These are phyloP conservation scores for Petrolisthes manimaculis DNA, from an alignment of 2,888 invertebrate species.

Conservation along the genomic window DNA sequence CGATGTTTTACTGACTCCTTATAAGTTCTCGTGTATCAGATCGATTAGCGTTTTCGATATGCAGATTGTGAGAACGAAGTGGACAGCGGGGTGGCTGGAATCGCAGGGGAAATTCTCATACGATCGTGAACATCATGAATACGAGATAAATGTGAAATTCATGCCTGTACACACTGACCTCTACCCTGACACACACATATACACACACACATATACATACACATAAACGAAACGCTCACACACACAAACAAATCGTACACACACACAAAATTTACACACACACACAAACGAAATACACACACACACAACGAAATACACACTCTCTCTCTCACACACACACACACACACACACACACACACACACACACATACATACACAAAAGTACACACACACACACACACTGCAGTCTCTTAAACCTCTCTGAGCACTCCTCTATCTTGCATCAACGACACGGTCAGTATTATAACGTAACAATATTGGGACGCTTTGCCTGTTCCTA, in stretches of 20 bases:
- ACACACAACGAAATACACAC: background rate
- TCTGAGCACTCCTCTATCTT: background rate
- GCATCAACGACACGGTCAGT: background rate
- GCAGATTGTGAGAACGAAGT: slow-evolving; percentile 6
- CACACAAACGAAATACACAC: background rate
- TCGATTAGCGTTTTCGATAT: slow-evolving; percentile 14
- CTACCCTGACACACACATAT: background rate
- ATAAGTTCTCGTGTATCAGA: slow-evolving; percentile 6
- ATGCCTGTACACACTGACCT: slow-evolving; percentile 6
- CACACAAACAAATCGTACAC: background rate
- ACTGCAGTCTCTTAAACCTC: background rate
- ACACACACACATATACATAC: background rate
- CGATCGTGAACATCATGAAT: slow-evolving; percentile 15
- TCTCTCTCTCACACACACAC: no score
- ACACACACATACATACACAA: no score
- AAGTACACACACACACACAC: slow-evolving; percentile 22
- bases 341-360: no score
- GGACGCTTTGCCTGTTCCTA: no score
- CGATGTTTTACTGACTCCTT: background rate
- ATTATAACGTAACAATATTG: no score
- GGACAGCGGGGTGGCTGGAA: background rate
- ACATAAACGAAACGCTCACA: no score
- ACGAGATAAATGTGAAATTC: slow-evolving; percentile 16
- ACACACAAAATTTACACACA: background rate
- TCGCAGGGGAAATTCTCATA: slow-evolving; percentile 2